Evolutionary conservation across 2,888 invertebrate species (phyloP).

Genomic region (Sepiola atlantica): DNA sequence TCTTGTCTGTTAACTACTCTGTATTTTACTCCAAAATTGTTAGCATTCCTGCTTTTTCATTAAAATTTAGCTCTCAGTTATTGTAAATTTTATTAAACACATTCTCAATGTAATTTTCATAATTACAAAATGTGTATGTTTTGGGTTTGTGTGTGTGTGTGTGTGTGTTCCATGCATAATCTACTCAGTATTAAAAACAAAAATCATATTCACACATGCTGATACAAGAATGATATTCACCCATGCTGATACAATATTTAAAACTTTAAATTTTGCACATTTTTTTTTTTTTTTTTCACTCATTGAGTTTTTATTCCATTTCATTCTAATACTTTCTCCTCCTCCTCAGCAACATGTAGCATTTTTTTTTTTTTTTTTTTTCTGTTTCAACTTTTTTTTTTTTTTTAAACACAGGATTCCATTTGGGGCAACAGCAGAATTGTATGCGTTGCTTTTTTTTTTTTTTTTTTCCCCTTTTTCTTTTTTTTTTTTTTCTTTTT

Average conservation of each 20-base stretch:
- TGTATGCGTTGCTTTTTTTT: not conserved
- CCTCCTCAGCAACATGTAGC: not conserved
- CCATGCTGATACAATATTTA: not conserved
- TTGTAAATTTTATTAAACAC: not conserved
- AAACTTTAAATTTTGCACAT: not conserved
- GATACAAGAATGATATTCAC: not conserved
- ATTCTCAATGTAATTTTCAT: not conserved
- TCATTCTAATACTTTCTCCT: not conserved
- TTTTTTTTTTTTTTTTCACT: too few relatives aligned
- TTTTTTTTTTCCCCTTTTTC: not conserved
- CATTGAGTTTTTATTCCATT: not conserved
- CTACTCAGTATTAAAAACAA: not conserved
- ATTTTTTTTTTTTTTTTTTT: not conserved
- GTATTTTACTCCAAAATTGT: not conserved
- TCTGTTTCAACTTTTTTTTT: not conserved
- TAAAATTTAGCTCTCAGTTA: not conserved
- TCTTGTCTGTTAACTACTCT: too few relatives aligned
- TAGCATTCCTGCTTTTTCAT: not conserved
- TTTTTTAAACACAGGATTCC: not conserved
- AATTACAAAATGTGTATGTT: not conserved
- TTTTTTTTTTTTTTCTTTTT: not conserved
- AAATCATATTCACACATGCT: not conserved
- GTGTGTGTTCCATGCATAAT: not conserved
- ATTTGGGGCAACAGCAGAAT: not conserved
- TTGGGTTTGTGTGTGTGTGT: not conserved